Base-by-base conservation (phyloP, 2,797 vertebrate species). In the Pangasius larnaudii region DNA sequence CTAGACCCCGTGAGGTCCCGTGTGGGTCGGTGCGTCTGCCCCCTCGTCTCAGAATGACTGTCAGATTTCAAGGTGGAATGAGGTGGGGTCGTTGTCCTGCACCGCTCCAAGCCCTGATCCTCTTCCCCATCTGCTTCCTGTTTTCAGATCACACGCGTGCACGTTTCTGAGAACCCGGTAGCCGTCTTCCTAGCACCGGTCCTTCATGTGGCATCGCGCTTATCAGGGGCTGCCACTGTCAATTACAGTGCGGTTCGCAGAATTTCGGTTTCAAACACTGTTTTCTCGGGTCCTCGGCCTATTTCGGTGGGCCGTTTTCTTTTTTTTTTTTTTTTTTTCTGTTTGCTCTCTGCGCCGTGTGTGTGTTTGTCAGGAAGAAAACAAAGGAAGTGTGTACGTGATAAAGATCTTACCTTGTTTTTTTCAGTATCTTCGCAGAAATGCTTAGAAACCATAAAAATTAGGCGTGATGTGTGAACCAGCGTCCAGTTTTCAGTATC, bases 71-170 rank as follows among this genome's bases (percentile, higher is more conserved):
- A 39, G 63, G 18, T 46, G 30, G 11, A 4, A 36, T 14, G 75
- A 85, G 74, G 65, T 22, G 58, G 84, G 78, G 84, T 86, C 42
- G 42, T 33, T 30, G 67, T 74, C 78, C 78, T 49, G 14, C 49
- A n/a, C 24, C 13, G 36, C 46, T 87, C 59, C 83, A 74, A n/a
- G 4, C 18, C 83, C 87, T 51, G 24, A 51, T 69, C 56, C 84
- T 89, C 69, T 63, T 90, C 75, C 69, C 67, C 88, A 89, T 87
- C 89, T 91, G 91, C 87, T 89, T 91, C 89, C 89, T 91, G 88
- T 88, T 65, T 49, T 80, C 74, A 56, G 63, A 36, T 83, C 27
- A 5, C 61, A 69, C 82, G 39, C 33, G 75, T 88, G 67, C 56
- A 42, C 49, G 33, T 87, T 91, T 91, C 89, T 90, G 42, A 90